A percentile compares a stretch with the other conserved stretches of the same genome.
phyloP scores from a whole-genome alignment of 2,888 invertebrate genomes.

The Camponotus fellah region DNA sequence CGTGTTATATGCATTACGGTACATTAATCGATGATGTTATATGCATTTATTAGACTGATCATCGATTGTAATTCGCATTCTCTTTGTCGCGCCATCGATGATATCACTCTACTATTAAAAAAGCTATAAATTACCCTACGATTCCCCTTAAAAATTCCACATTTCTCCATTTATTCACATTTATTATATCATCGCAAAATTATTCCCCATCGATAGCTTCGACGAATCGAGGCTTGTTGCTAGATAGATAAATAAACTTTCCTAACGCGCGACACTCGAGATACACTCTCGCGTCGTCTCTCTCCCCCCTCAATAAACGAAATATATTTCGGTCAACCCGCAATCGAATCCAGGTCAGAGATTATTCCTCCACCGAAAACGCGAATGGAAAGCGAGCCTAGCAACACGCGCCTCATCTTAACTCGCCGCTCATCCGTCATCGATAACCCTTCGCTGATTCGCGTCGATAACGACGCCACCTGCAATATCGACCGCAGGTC shows the following conservation, averaged over 20 bases:
- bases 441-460: neutral
- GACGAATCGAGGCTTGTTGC: neutral
- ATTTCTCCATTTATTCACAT: neutral
- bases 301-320: slow-evolving; percentile 19
- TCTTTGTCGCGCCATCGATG: neutral
- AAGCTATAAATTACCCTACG: neutral
- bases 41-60: slow-evolving; percentile 10
- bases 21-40: neutral
- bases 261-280: neutral
- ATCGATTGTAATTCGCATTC: slow-evolving; percentile 9
- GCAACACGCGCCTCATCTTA: slow-evolving; percentile 42
- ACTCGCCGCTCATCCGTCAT: slow-evolving; percentile 12
- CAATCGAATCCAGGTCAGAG: slow-evolving; percentile 49
- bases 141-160: neutral
- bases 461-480: slow-evolving; percentile 14
- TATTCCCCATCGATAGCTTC: neutral
- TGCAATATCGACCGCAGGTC: neutral
- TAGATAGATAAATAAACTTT: neutral
- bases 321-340: slow-evolving; percentile 53
- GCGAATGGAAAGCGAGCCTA: slow-evolving; percentile 38
- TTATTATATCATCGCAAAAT: neutral
- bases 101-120: neutral
- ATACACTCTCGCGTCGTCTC: neutral
- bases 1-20: neutral
- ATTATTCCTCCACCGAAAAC: slow-evolving; percentile 24